phyloP scores from a whole-genome alignment of 2,113 vertebrate genomes.

The Perognathus longimembris region DNA sequence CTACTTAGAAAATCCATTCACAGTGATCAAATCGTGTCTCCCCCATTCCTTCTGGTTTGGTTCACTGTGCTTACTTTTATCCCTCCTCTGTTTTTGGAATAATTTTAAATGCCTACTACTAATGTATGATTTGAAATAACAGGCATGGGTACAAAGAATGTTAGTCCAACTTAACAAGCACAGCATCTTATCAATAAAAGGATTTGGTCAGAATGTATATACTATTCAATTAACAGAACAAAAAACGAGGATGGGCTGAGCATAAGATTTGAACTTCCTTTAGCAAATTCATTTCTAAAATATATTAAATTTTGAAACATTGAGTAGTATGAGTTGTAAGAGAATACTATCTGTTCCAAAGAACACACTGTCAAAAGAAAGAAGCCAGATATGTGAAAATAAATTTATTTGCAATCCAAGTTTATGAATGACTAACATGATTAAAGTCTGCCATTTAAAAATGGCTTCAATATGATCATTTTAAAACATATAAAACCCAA shows the following conservation, averaged over 20 bases:
- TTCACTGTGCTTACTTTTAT: neutral
- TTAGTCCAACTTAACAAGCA: neutral
- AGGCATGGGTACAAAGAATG: neutral
- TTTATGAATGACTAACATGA: slow-evolving; percentile 14
- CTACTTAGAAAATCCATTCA: slow-evolving; percentile 13
- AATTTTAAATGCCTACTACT: neutral
- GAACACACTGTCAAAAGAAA: neutral
- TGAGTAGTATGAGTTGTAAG: neutral
- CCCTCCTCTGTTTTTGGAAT: neutral
- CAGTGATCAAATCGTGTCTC: neutral
- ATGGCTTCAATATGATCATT: slow-evolving; percentile 3
- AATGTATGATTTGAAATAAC: neutral
- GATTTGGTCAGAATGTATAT: neutral
- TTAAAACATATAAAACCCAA: slow-evolving; percentile 41
- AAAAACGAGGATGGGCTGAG: too few species aligned
- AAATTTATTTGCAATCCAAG: neutral
- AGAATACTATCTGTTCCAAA: neutral
- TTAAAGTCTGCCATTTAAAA: neutral
- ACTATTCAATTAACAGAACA: neutral
- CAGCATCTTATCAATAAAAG: neutral
- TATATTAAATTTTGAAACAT: neutral
- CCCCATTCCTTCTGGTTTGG: neutral
- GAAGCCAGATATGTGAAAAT: neutral
- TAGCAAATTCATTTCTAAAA: neutral
- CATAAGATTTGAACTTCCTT: neutral